Base-by-base conservation (phyloP, 2,113 vertebrate species). In the Emydura subglobosa region DNA sequence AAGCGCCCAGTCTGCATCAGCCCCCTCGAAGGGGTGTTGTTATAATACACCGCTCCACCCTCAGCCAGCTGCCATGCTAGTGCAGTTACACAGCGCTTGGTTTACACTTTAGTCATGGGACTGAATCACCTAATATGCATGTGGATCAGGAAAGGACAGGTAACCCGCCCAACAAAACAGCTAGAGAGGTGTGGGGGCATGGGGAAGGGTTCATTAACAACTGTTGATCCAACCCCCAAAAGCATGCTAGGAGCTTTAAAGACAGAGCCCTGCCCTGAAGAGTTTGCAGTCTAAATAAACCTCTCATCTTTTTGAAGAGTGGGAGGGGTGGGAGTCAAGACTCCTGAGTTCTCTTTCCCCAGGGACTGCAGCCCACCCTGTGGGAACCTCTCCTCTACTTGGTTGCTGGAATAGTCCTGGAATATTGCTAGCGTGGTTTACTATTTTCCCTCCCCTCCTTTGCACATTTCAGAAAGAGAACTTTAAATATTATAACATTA, bases 281-380 rank as follows among this genome's bases (percentile, higher is more conserved):
- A 89, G 76, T 6, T 1, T 3, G 39, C 29, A 39, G 31, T 31
- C 1, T 13, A 2, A 8, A 29, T 81, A 54, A 74, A 55, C 29
- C 59, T 29, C 47, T 47, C 47, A 47, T 47, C 47, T 47, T 47
- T 47, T 47, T 47, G 10, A 42, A 79, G 86, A 82, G 83, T 2
- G 0, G 17, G 79, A 68, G 31, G 54, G 44, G 4, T 42, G 53
- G 34, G 49, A 68, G 27, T 10, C 5, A 51, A 7, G 7, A 76
- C 13, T 39, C 80, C 0, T 1, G 57, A 53, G 83, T 53, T 27
- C 55, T 86, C 7, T 79, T 22, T 19, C 50, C 31, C 17, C 0
- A 1, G 50, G 17, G 17, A 11, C 29, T 50, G 42, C 0, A 1
- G 61, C 31, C 53, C 59, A 47, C 0, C 0, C 5, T 1, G 31